Evolutionary conservation across 64 coral and sea anemone genomes (phyloP).

Genomic region (Platygyra sinensis): DNA sequence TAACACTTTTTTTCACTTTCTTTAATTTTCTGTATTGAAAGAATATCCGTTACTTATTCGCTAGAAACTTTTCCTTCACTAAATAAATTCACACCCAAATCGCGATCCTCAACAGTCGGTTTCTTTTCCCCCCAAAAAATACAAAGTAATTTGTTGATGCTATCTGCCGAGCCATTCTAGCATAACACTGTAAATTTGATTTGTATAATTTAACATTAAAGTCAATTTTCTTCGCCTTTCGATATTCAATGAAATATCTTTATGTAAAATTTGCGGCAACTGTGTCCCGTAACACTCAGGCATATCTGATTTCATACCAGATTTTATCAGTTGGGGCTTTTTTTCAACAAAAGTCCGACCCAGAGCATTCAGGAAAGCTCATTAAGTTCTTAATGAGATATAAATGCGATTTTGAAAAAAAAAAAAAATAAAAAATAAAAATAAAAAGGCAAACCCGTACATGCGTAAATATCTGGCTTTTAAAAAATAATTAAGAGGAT

Average conservation of each 20-base stretch:
- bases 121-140: background rate
- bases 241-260: constrained; percentile 40
- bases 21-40: background rate
- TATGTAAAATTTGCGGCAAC: constrained; percentile 35
- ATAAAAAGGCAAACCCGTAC: background rate
- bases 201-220: constrained; percentile 48
- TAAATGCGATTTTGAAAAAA: background rate
- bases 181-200: constrained; percentile 30
- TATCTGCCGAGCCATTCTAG: background rate
- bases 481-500: no score
- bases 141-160: constrained; percentile 32
- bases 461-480: no score
- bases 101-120: background rate
- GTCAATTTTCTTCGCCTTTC: constrained; percentile 31
- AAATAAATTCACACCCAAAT: constrained; percentile 2
- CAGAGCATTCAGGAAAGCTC: constrained; percentile 43
- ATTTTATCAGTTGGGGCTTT: constrained; percentile 51
- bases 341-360: background rate
- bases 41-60: background rate
- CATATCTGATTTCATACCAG: constrained; percentile 24
- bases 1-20: constrained; percentile 23
- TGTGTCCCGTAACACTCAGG: constrained; percentile 10
- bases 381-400: constrained; percentile 14
- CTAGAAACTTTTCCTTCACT: background rate
- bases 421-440: background rate